A percentile compares a stretch with the other conserved stretches of the same genome.
These are phyloP conservation scores for Halichoeres trimaculatus DNA, from an alignment of 2,113 vertebrate genomes.

Conservation along the genomic window DNA sequence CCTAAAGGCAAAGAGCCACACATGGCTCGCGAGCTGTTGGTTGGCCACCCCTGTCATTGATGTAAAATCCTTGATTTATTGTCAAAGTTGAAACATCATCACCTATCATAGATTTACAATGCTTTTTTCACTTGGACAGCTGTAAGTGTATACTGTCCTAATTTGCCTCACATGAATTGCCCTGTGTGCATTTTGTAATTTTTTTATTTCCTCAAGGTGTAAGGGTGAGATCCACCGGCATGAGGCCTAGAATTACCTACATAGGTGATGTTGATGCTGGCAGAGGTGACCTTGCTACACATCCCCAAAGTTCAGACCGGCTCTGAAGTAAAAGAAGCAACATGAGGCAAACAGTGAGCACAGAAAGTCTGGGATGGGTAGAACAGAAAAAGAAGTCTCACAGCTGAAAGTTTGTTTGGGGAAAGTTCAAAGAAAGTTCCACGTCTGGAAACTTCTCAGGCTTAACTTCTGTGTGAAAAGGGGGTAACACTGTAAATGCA, in stretches of 20 bases:
- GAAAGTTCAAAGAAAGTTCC: neutral
- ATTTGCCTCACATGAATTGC: too few relatives aligned
- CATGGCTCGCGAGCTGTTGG: too few relatives aligned
- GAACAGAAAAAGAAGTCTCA: slow-evolving; percentile 5
- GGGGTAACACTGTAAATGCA: slow-evolving; percentile 28
- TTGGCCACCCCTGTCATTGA: too few relatives aligned
- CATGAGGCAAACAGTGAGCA: slow-evolving; percentile 39
- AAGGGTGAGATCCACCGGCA: slow-evolving; percentile 28
- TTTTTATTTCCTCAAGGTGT: neutral
- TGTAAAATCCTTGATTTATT: too few relatives aligned
- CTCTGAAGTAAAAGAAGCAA: slow-evolving; percentile 43
- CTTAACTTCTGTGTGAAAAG: slow-evolving; percentile 20
- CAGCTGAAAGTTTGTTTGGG: slow-evolving; percentile 14
- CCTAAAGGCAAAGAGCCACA: too few relatives aligned
- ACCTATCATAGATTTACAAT: too few relatives aligned
- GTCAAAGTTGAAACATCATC: too few relatives aligned
- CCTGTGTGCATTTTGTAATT: neutral
- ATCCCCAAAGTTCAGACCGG: slow-evolving; percentile 50
- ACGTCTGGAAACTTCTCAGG: slow-evolving; percentile 8
- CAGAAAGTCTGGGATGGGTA: slow-evolving; percentile 15
- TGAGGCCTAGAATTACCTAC: slow-evolving; percentile 35
- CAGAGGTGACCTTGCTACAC: slow-evolving; percentile 64
- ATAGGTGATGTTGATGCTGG: slow-evolving; percentile 24
- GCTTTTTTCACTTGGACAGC: too few relatives aligned
- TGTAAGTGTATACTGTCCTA: too few relatives aligned